phyloP scores from a whole-genome alignment of 2,113 vertebrate genomes.

The Anser brachyrhynchus region DNA sequence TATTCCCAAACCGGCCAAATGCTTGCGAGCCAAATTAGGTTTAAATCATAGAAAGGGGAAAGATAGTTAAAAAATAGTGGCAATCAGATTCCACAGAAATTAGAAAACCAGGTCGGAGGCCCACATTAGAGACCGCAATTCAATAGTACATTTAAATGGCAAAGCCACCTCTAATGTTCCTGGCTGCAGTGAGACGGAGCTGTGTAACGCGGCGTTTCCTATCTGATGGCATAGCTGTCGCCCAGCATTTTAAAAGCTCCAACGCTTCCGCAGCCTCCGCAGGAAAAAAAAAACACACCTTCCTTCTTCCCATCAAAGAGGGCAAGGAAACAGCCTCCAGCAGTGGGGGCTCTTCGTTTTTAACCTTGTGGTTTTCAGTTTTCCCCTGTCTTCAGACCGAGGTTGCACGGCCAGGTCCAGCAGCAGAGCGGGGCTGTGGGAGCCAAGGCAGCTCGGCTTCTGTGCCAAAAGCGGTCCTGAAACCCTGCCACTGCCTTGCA shows the following conservation, averaged over 20 bases:
- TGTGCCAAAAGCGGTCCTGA: neutral
- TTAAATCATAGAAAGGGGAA: neutral
- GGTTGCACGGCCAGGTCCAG: neutral
- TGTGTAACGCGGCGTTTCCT: accelerated
- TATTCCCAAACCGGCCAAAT: neutral
- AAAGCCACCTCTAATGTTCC: neutral
- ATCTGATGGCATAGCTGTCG: neutral
- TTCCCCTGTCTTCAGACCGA: neutral
- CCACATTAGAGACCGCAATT: neutral
- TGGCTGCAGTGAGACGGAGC: neutral
- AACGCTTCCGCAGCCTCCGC: neutral
- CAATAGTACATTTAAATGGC: neutral
- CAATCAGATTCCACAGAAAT: neutral
- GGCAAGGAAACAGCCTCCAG: neutral
- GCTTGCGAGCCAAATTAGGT: neutral
- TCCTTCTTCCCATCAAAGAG: neutral
- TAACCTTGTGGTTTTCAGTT: neutral
- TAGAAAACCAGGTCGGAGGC: neutral
- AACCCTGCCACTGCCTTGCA: neutral
- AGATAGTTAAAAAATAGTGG: neutral
- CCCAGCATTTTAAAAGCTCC: neutral
- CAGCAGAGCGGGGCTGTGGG: neutral
- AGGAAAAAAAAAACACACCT: neutral
- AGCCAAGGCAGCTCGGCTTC: neutral
- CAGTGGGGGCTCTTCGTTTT: accelerated